A percentile compares a stretch with the other conserved stretches of the same genome.
phyloP scores from a whole-genome alignment of 2,113 vertebrate genomes.

The Rutilus rutilus region DNA sequence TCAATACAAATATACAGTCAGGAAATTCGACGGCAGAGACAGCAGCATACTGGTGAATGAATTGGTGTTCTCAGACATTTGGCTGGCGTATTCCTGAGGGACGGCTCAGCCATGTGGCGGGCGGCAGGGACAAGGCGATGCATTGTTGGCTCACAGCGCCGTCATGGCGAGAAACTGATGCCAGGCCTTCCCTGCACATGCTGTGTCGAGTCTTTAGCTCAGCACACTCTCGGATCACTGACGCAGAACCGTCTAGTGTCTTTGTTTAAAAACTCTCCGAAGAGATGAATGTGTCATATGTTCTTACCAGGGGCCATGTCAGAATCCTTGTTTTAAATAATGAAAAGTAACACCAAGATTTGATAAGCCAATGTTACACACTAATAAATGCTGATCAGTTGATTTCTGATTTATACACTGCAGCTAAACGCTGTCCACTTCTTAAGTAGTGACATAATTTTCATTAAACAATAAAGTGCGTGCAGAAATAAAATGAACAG shows the following conservation, averaged over 20 bases:
- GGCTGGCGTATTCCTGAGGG: conserved; percentile 24
- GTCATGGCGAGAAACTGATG: conserved; percentile 30
- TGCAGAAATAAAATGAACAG: not conserved
- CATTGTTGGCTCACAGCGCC: conserved; percentile 28
- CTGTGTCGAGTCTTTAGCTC: conserved; percentile 36
- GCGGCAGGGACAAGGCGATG: conserved; percentile 30
- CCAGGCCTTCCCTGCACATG: conserved; percentile 10
- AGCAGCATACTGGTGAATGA: conserved; percentile 26
- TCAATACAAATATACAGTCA: not conserved
- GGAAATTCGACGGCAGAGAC: not conserved
- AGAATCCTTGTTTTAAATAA: not conserved
- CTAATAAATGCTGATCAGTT: not conserved
- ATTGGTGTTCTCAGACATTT: conserved; percentile 37
- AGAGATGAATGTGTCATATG: conserved; percentile 1
- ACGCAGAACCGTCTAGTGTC: conserved; percentile 11
- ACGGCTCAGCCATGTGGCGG: conserved; percentile 38
- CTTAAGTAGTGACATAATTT: not conserved
- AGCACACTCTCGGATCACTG: conserved; percentile 20
- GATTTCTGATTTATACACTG: not conserved
- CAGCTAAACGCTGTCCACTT: not conserved
- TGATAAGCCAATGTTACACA: not conserved
- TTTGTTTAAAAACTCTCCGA: conserved; percentile 40
- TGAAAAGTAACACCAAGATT: not conserved
- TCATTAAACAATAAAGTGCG: not conserved
- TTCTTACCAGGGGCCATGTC: not conserved